Evolutionary conservation across 2,888 invertebrate genomes (phyloP).

Genomic region (Drosophila affinis): DNA sequence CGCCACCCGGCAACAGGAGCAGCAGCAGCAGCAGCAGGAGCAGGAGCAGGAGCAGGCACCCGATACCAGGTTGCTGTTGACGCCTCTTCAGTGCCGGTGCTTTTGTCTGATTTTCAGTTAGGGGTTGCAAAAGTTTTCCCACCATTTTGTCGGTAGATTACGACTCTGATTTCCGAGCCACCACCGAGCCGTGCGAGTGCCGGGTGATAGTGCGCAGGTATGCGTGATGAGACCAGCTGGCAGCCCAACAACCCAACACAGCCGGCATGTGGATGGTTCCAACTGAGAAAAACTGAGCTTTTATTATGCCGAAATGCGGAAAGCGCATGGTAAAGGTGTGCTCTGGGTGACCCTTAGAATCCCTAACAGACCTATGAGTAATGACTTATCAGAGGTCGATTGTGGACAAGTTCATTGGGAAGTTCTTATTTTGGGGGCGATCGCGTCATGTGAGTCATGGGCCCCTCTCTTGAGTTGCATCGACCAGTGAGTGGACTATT

Average conservation of each 20-base stretch:
- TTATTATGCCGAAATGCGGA: not conserved
- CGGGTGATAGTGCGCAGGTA: constrained; percentile 70
- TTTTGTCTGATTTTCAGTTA: constrained; percentile 60
- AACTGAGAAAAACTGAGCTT: not conserved
- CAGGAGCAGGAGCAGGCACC: constrained; percentile 15
- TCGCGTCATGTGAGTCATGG: constrained; percentile 21
- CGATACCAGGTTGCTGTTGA: constrained; percentile 59
- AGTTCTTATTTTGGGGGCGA: constrained; percentile 1
- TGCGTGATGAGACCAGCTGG: constrained; percentile 72
- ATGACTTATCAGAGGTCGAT: not conserved
- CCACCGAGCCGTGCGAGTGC: constrained; percentile 34
- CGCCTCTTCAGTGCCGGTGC: constrained; percentile 69
- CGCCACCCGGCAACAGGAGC: constrained; percentile 23
- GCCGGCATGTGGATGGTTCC: constrained; percentile 27
- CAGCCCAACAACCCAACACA: constrained; percentile 4
- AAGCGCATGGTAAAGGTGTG: no score
- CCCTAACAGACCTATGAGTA: not conserved
- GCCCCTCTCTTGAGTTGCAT: constrained; percentile 4
- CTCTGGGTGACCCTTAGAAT: no score
- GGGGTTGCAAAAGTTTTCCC: constrained; percentile 67
- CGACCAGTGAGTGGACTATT: constrained; percentile 23
- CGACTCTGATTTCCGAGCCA: constrained; percentile 58
- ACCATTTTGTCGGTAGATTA: constrained; percentile 46
- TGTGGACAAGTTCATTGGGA: constrained; percentile 1
- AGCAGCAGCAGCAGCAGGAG: not conserved